Percentiles rank a stretch among this genome's conserved stretches.
These are phyloP conservation scores for Ispidina picta DNA, from an alignment of 2,797 vertebrate species.

Conservation along the genomic window DNA sequence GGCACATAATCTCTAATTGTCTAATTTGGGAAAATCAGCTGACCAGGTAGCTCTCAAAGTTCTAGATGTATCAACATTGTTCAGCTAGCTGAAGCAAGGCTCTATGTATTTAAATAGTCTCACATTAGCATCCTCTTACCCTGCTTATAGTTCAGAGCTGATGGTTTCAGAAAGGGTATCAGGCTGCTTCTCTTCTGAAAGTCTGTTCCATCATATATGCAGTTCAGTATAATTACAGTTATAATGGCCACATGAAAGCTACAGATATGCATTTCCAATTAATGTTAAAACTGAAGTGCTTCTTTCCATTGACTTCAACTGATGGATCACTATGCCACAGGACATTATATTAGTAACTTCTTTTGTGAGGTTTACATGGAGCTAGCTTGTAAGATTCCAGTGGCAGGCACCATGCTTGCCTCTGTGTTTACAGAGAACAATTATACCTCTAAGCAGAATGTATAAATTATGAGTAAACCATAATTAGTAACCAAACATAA, in stretches of 20 bases:
- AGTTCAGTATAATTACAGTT: background rate
- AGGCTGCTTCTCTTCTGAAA: background rate
- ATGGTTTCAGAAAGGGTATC: background rate
- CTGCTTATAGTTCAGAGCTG: background rate
- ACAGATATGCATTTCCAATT: background rate
- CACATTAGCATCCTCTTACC: background rate
- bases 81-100: background rate
- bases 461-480: background rate
- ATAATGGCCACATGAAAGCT: background rate
- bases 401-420: accelerated
- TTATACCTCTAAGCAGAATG: background rate
- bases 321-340: background rate
- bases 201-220: background rate
- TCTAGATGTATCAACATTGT: background rate
- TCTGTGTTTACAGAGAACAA: background rate
- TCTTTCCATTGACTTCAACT: background rate
- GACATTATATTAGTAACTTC: background rate
- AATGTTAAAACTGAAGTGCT: background rate
- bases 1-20: background rate
- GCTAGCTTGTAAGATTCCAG: background rate
- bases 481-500: background rate
- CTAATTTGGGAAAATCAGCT: background rate
- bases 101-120: background rate
- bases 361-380: background rate
- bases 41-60: background rate